Conservation (phyloP, 2,888 invertebrate genomes). For the Phasia obesa region DNA sequence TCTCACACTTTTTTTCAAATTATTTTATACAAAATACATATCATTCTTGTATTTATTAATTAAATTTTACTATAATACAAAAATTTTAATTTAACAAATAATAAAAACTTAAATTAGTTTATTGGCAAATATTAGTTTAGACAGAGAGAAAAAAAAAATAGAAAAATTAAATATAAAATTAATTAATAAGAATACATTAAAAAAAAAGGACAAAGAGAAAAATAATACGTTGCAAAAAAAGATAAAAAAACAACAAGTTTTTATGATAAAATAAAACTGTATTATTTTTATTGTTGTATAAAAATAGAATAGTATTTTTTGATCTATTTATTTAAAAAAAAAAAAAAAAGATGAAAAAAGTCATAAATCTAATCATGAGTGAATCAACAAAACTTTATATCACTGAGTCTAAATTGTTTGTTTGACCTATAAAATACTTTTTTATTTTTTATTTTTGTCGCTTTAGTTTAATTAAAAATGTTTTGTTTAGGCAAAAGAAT, state of each 20-base stretch:
- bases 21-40: constrained; percentile 16
- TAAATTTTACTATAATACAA: constrained; percentile 66
- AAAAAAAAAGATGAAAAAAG: too few relatives aligned
- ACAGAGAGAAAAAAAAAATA: constrained; percentile 61
- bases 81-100: constrained; percentile 44
- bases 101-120: constrained; percentile 44
- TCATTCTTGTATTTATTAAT: constrained; percentile 36
- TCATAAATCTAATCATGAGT: constrained; percentile 6
- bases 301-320: not conserved
- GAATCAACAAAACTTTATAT: constrained; percentile 21
- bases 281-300: constrained; percentile 8
- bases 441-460: constrained; percentile 1
- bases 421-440: constrained; percentile 22
- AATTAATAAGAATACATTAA: not conserved
- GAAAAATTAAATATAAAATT: constrained; percentile 23
- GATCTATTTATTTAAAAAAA: not conserved
- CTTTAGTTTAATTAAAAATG: not conserved
- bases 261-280: constrained; percentile 15
- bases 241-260: constrained; percentile 20
- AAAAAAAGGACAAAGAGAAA: not conserved
- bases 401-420: constrained; percentile 38
- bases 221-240: constrained; percentile 57
- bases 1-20: not conserved
- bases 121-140: constrained; percentile 60
- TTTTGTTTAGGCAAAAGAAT: not conserved